Evolutionary conservation across 2,797 vertebrate species (phyloP).

Genomic region (Acanthiza pusilla): DNA sequence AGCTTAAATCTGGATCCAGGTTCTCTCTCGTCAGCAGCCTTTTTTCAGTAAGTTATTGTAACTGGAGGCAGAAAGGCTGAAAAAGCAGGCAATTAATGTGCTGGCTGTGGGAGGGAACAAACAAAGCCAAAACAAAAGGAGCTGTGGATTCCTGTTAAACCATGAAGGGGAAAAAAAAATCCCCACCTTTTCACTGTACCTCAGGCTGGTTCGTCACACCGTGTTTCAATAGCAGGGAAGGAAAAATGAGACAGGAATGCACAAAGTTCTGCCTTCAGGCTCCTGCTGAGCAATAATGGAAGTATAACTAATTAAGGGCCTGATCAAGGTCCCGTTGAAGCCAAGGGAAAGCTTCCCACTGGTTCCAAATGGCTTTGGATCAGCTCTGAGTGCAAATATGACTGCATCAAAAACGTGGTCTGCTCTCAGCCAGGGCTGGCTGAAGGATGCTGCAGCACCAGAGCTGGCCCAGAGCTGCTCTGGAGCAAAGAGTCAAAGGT

Average conservation of each 20-base stretch:
- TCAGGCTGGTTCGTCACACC: background rate
- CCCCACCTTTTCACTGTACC: background rate
- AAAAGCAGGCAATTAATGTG: background rate
- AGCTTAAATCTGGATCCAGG: background rate
- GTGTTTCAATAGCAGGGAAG: background rate
- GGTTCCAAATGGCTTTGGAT: slow-evolving; percentile 12
- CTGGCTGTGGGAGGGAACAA: background rate
- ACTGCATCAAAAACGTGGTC: background rate
- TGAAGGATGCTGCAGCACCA: background rate
- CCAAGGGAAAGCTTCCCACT: slow-evolving; percentile 22
- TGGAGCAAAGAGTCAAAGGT: background rate
- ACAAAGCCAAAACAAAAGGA: slow-evolving; percentile 5
- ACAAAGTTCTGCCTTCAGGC: slow-evolving; percentile 4
- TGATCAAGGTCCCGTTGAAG: slow-evolving; percentile 31
- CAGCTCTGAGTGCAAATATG: background rate
- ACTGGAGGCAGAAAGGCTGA: background rate
- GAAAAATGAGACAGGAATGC: background rate
- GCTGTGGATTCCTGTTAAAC: background rate
- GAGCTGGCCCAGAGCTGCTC: background rate
- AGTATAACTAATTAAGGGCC: slow-evolving; percentile 22
- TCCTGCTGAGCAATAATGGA: slow-evolving; percentile 41
- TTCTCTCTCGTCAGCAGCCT: background rate
- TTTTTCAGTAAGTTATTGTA: background rate
- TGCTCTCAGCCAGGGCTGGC: background rate
- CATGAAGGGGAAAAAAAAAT: background rate